Evolutionary conservation across 2,888 invertebrate species (phyloP), one percentile per base, ranked within the genome.

Genomic region (Oeneis ivallda): DNA sequence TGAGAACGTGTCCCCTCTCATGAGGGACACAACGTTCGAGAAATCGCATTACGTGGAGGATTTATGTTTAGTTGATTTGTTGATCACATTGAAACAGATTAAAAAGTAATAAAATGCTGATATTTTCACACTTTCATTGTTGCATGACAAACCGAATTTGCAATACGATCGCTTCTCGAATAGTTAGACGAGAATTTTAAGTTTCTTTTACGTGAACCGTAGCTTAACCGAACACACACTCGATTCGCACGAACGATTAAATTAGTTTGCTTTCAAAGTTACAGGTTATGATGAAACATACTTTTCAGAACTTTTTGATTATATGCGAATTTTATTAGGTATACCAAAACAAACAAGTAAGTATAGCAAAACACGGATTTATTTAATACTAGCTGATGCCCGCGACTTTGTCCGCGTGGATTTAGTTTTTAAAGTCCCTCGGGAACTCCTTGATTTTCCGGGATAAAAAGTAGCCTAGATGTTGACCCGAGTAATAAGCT

Each of bases 41-140:
- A 85, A 84, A 86, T 84, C 78, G 80, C 74, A 79, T 86, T 86
- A 86, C 82, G 81, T 66, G 79, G 72, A 76, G 77, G 78, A 81
- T 84, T 83, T 82, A 78, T 76, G 79, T 78, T 71, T 74, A 73
- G 75, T 75, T 74, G 74, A 77, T 80, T 77, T 77, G 79, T 79
- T 71, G 72, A 73, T 72, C 68, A 71, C 75, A 79, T 82, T 81
- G 79, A 79, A 80, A 43, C 41, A 26, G 49, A 19, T 49, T 26
- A 49, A 11, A 19, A 6, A n/a, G n/a, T n/a, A n/a, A 19, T 10
- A 15, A 34, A 53, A 15, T 34, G 0, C 0, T n/a, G n/a, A 10
- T 15, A 13, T 52, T 34, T 8, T 2, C 32, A 15, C n/a, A 52
- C 6, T 34, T 34, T 34, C 2, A n/a, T 1, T 52, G n/a, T 5